Evolutionary conservation across 2,888 invertebrate species (phyloP).

Genomic region (Hydroisotoma schaefferi): DNA sequence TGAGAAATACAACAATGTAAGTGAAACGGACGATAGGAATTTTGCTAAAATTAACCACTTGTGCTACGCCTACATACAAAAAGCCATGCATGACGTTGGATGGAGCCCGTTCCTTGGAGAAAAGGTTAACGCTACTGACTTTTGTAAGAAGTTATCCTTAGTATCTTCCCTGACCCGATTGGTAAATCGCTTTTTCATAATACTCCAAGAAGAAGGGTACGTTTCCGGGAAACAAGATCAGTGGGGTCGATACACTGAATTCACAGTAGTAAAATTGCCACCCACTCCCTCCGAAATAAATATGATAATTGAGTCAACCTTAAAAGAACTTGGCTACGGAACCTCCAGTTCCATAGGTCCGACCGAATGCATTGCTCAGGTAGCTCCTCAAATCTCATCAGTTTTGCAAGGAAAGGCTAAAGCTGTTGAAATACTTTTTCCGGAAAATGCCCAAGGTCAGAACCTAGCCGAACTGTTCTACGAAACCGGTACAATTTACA

Average conservation of each 20-base stretch:
- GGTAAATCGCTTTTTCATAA: background rate
- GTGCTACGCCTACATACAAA: background rate
- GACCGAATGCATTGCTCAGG: background rate
- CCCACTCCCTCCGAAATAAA: background rate
- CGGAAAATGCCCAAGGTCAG: background rate
- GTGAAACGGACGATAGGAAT: background rate
- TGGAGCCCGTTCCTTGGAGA: conserved; percentile 5
- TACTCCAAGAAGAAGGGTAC: conserved; percentile 3
- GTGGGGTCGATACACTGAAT: background rate
- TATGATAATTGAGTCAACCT: background rate
- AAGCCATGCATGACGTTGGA: background rate
- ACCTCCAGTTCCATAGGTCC: background rate
- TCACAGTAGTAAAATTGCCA: background rate
- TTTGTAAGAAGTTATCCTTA: background rate
- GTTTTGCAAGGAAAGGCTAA: conserved; percentile 7
- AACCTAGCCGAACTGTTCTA: background rate
- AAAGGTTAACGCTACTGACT: background rate
- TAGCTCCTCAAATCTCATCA: conserved; percentile 6
- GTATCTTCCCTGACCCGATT: background rate
- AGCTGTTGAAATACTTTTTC: conserved; percentile 17
- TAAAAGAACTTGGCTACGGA: background rate
- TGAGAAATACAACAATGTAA: background rate
- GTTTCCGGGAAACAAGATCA: background rate
- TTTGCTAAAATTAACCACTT: background rate
- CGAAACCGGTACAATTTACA: background rate